Evolutionary conservation across 2,888 invertebrate species (phyloP).

Genomic region (Spicauda simplicius): DNA sequence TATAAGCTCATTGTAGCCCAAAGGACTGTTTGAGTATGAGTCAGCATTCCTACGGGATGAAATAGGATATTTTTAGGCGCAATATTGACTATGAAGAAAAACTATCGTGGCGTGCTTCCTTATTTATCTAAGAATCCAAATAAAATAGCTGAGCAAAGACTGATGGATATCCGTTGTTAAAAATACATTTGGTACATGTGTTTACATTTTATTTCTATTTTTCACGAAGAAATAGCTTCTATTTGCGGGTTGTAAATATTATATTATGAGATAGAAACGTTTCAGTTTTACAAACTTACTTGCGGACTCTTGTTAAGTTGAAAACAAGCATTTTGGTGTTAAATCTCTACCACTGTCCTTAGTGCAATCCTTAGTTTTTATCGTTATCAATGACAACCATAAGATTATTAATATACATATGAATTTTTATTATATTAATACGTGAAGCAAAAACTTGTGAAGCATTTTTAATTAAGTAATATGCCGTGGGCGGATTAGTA

Average conservation of each 20-base stretch:
- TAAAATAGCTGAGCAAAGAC: neutral
- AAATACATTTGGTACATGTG: conserved; percentile 3
- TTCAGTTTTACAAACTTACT: too few relatives aligned
- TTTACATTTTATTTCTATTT: conserved; percentile 8
- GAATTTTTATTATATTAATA: too few relatives aligned
- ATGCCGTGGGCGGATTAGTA: too few relatives aligned
- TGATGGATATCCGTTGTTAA: conserved; percentile 11
- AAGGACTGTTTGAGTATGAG: conserved; percentile 23
- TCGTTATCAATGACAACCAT: too few relatives aligned
- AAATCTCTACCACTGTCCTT: too few relatives aligned
- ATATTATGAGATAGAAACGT: too few relatives aligned
- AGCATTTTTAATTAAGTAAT: too few relatives aligned
- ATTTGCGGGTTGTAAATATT: neutral
- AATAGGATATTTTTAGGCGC: conserved; percentile 21
- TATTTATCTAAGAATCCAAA: conserved; percentile 9
- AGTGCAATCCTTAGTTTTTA: too few relatives aligned
- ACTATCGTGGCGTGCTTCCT: neutral
- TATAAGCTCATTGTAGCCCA: conserved; percentile 15
- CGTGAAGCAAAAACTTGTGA: too few relatives aligned
- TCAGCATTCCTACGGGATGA: conserved; percentile 20
- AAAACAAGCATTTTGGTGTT: too few relatives aligned
- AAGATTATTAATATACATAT: too few relatives aligned
- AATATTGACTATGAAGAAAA: conserved; percentile 8
- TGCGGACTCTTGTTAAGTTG: too few relatives aligned
- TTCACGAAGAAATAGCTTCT: neutral